phyloP scores from a whole-genome alignment of 2,888 invertebrate genomes.

The Mylabris sibirica region DNA sequence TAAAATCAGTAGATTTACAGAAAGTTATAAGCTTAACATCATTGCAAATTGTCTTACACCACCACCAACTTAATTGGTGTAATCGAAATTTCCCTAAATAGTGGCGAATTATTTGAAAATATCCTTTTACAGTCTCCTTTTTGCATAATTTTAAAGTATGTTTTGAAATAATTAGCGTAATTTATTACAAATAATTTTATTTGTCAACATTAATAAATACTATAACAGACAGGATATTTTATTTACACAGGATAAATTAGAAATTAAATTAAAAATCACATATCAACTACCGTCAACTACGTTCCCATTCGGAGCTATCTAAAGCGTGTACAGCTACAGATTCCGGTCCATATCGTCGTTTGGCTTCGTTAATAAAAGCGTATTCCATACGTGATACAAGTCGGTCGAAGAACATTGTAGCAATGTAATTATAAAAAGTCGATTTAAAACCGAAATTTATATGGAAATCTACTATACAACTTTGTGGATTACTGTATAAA shows the following conservation, averaged over 20 bases:
- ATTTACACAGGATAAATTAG: background rate
- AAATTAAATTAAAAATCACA: background rate
- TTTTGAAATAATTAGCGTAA: background rate
- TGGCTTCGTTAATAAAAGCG: slow-evolving; percentile 89
- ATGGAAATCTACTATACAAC: slow-evolving; percentile 88
- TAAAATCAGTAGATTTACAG: background rate
- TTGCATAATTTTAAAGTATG: too few species aligned
- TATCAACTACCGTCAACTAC: background rate
- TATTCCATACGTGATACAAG: slow-evolving; percentile 95
- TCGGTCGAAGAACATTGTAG: slow-evolving; percentile 94
- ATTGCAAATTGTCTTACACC: background rate
- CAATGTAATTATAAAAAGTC: slow-evolving; percentile 84
- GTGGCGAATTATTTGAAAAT: background rate
- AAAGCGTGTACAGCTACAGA: slow-evolving; percentile 64
- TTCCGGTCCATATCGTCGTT: slow-evolving; percentile 78
- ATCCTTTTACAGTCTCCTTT: too few species aligned
- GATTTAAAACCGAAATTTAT: slow-evolving; percentile 93
- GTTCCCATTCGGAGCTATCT: slow-evolving; percentile 13
- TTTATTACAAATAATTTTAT: background rate
- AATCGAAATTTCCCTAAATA: background rate
- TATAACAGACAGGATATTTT: background rate
- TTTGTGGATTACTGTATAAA: slow-evolving; percentile 77
- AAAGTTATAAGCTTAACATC: background rate
- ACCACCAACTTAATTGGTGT: background rate
- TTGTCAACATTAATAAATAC: background rate